A percentile compares a stretch with the other conserved stretches of the same genome.
Conservation (phyloP, 2,797 vertebrate species). For the Chaenodraco wilsoni region DNA sequence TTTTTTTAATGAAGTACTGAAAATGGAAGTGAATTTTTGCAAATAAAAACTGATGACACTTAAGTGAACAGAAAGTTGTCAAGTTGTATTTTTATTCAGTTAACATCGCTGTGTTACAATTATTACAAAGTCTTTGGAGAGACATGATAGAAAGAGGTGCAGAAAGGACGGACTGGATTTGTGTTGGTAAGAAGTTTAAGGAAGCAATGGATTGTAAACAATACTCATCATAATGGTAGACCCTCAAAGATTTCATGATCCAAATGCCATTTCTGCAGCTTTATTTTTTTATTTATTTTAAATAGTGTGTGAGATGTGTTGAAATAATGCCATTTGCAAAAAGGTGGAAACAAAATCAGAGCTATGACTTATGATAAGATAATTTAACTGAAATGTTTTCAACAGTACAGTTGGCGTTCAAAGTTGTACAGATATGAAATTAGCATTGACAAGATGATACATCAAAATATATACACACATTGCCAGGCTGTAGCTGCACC, state of each 20-base stretch:
- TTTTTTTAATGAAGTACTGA: slow-evolving; percentile 25
- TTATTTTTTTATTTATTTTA: slow-evolving; percentile 1
- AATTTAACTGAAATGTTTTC: background rate
- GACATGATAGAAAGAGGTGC: slow-evolving; percentile 40
- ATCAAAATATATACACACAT: background rate
- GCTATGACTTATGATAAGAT: background rate
- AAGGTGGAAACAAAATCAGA: background rate
- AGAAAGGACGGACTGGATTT: slow-evolving; percentile 7
- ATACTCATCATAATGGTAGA: background rate
- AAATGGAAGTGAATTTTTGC: slow-evolving; percentile 13
- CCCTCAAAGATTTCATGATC: background rate
- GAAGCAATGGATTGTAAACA: slow-evolving; percentile 38
- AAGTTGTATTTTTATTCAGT: slow-evolving; percentile 45
- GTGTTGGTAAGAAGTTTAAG: background rate
- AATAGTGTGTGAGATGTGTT: slow-evolving; percentile 14
- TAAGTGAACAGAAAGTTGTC: background rate
- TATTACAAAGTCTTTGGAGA: slow-evolving; percentile 16
- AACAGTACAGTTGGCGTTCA: background rate
- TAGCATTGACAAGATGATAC: slow-evolving; percentile 1
- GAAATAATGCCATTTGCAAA: background rate
- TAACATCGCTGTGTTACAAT: slow-evolving; percentile 12
- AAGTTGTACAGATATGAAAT: background rate
- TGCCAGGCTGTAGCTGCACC: slow-evolving; percentile 16
- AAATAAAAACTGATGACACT: background rate
- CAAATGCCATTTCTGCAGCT: background rate